Percentiles rank a stretch among this genome's conserved stretches.
Conservation (phyloP, 2,888 invertebrate genomes). For the Drosophila imparisetae region DNA sequence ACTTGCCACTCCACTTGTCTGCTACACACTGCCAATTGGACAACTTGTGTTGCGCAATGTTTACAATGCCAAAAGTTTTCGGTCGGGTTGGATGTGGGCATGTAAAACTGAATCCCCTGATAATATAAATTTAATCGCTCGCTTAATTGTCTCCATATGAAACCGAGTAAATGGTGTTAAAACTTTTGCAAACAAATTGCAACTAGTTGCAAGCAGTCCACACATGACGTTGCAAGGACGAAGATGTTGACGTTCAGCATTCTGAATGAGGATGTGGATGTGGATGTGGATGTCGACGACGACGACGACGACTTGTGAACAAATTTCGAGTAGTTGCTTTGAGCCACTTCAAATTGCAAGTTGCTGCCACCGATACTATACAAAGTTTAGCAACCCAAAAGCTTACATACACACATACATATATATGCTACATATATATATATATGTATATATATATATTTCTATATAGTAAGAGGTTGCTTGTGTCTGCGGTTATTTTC, state of each 20-base stretch:
- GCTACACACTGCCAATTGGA: background rate
- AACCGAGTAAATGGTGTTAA: constrained; percentile 78
- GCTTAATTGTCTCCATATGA: constrained; percentile 79
- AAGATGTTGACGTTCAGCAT: constrained; percentile 26
- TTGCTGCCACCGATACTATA: constrained; percentile 69
- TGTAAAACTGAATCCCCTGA: constrained; percentile 67
- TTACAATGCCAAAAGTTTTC: constrained; percentile 59
- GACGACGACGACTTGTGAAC: constrained; percentile 64
- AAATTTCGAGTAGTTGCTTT: constrained; percentile 67
- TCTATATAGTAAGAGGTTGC: background rate
- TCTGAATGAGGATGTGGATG: constrained; percentile 7
- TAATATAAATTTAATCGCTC: constrained; percentile 79
- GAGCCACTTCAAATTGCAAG: constrained; percentile 69
- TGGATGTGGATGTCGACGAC: constrained; percentile 8
- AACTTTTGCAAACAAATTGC: constrained; percentile 78
- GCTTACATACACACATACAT: constrained; percentile 35
- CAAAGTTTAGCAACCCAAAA: constrained; percentile 57
- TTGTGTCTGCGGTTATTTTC: constrained; percentile 22
- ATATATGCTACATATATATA: background rate
- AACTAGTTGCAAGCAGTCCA: constrained; percentile 69
- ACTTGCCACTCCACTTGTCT: background rate
- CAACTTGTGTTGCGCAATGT: constrained; percentile 47
- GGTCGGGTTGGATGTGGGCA: constrained; percentile 3
- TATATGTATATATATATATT: background rate
- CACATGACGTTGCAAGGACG: constrained; percentile 33